Percentiles rank a stretch among this genome's conserved stretches.
Conservation (phyloP, 2,113 vertebrate genomes). For the Caranx ignobilis region DNA sequence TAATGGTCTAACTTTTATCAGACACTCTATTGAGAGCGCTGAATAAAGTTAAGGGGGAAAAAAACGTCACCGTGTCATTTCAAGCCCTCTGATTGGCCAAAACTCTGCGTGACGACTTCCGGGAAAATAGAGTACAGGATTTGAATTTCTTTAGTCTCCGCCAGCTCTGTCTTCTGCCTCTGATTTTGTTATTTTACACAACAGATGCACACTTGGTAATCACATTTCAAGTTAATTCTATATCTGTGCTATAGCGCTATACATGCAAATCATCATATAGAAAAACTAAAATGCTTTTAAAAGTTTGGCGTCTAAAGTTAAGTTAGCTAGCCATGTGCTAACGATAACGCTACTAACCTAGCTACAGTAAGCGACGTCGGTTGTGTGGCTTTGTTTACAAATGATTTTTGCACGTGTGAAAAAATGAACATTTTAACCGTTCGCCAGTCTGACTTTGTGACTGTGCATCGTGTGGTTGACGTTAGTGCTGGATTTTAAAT, state of each 20-base stretch:
- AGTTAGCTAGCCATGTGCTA: conserved; percentile 27
- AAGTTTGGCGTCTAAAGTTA: background rate
- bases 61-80: background rate
- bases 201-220: conserved; percentile 1
- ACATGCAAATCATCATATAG: background rate
- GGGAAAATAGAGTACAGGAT: background rate
- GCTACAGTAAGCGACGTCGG: background rate
- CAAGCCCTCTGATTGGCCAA: conserved; percentile 40
- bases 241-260: background rate
- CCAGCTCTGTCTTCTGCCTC: fast-evolving
- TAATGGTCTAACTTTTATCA: no score
- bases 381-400: background rate
- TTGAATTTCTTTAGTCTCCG: conserved; percentile 46
- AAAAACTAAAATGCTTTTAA: background rate
- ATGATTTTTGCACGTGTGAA: background rate
- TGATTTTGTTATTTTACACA: background rate
- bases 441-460: background rate
- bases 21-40: no score
- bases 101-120: conserved; percentile 40
- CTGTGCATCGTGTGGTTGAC: background rate
- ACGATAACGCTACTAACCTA: background rate
- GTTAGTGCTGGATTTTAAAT: conserved; percentile 18
- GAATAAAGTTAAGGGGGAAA: no score
- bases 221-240: background rate
- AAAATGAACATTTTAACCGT: background rate